Conservation (phyloP, 2,888 invertebrate species). For the Chymomyza fuscimana region DNA sequence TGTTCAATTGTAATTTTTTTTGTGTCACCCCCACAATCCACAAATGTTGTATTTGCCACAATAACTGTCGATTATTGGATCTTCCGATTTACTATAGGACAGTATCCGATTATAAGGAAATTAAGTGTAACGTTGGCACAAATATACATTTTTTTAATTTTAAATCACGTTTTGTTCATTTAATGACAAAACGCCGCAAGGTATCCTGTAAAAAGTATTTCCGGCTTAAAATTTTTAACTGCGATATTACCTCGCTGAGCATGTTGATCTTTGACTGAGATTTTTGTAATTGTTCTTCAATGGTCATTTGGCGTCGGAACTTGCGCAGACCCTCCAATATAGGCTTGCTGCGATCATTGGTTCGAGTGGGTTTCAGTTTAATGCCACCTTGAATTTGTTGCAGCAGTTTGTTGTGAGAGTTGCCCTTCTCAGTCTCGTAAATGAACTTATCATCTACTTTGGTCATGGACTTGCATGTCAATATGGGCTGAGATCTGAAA, state of each 20-base stretch:
- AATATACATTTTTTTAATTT: too few species aligned
- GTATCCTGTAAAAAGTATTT: too few species aligned
- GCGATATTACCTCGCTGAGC: conserved; percentile 57
- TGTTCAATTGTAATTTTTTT: too few species aligned
- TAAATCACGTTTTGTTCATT: too few species aligned
- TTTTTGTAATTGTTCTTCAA: conserved; percentile 93
- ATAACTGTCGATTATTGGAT: too few species aligned
- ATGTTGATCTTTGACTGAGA: conserved; percentile 85
- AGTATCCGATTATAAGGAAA: too few species aligned
- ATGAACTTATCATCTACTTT: conserved; percentile 90
- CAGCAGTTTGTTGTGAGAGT: conserved; percentile 89
- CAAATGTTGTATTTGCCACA: too few species aligned
- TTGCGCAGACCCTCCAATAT: conserved; percentile 90
- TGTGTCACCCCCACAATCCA: too few species aligned
- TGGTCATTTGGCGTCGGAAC: conserved; percentile 93
- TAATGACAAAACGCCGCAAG: too few species aligned
- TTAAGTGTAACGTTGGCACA: too few species aligned
- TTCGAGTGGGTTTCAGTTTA: conserved; percentile 86
- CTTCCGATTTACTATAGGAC: too few species aligned
- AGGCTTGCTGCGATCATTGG: conserved; percentile 93
- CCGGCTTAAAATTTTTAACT: background rate
- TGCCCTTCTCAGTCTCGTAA: conserved; percentile 91
- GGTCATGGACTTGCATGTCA: conserved; percentile 82
- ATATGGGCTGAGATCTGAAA: conserved; percentile 83
- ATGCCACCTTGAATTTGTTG: conserved; percentile 91